Conservation (phyloP, 2,113 vertebrate genomes). For the Pseudorectes ferrugineus region DNA sequence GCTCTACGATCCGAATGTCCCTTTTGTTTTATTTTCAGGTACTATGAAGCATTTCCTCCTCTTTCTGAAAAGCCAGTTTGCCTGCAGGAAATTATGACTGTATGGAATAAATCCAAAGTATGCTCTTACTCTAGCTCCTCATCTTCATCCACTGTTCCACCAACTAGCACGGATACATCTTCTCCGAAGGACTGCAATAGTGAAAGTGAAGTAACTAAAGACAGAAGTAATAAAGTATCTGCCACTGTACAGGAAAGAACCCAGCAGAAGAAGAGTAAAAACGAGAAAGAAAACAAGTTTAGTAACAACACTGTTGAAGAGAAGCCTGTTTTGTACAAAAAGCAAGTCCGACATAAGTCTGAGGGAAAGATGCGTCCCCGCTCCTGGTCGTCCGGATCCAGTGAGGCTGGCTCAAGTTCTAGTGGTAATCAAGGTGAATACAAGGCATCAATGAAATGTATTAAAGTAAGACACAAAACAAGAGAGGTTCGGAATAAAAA, state of each 20-base stretch:
- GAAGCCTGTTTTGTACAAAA: conserved; percentile 76
- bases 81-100: conserved; percentile 98
- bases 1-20: background rate
- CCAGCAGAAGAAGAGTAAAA: conserved; percentile 80
- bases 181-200: conserved; percentile 96
- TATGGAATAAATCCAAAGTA: conserved; percentile 95
- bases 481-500: conserved; percentile 85
- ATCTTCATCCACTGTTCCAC: conserved; percentile 90
- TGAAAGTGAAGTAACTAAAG: conserved; percentile 84
- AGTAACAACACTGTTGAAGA: conserved; percentile 71
- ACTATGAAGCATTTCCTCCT: conserved; percentile 98
- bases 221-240: conserved; percentile 69
- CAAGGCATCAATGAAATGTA: conserved; percentile 78
- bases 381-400: conserved; percentile 97
- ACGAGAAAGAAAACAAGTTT: conserved; percentile 86
- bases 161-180: conserved; percentile 94
- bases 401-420: conserved; percentile 94
- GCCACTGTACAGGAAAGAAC: conserved; percentile 67
- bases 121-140: conserved; percentile 91
- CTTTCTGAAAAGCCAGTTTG: conserved; percentile 96
- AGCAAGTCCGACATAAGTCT: conserved; percentile 82
- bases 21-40: conserved; percentile 75
- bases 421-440: conserved; percentile 87
- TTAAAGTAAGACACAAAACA: conserved; percentile 88
- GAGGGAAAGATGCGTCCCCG: conserved; percentile 88